Conservation (phyloP, 1,140 invertebrate genomes). For the Drosophila sproati region DNA sequence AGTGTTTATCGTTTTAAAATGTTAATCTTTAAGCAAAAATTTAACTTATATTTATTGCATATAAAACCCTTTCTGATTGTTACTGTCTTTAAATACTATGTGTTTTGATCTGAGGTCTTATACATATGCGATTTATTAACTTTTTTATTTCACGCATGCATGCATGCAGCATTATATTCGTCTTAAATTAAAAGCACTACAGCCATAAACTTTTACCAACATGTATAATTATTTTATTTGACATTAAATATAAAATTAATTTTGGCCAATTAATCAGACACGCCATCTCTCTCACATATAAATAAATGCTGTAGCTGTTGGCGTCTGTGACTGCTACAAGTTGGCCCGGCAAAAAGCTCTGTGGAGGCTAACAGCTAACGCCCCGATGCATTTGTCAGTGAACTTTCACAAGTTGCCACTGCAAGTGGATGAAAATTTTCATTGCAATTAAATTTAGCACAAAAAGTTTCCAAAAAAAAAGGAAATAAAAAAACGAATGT, state of each 20-base stretch:
- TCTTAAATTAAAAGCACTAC: conserved; percentile 38
- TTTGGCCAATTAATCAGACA: conserved; percentile 76
- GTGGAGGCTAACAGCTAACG: not conserved
- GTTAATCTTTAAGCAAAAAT: no score
- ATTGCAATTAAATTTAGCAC: conserved; percentile 80
- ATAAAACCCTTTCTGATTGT: no score
- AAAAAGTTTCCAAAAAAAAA: conserved; percentile 64
- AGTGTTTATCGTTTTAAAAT: no score
- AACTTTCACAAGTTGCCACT: conserved; percentile 47
- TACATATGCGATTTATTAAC: no score
- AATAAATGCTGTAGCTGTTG: not conserved
- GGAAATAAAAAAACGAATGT: conserved; percentile 46
- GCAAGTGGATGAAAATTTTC: conserved; percentile 65
- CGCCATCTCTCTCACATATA: conserved; percentile 38
- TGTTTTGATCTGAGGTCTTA: no score
- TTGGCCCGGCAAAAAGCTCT: conserved; percentile 1
- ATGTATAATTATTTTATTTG: conserved; percentile 57
- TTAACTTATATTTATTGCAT: no score
- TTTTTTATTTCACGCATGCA: not conserved
- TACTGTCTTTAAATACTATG: no score
- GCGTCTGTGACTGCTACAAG: not conserved
- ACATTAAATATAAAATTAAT: conserved; percentile 74
- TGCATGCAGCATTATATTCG: conserved; percentile 17
- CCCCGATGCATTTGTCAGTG: conserved; percentile 40
- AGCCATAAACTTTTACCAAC: conserved; percentile 54